Base-by-base conservation (phyloP, 2,113 vertebrate genomes). In the Fukomys damarensis region DNA sequence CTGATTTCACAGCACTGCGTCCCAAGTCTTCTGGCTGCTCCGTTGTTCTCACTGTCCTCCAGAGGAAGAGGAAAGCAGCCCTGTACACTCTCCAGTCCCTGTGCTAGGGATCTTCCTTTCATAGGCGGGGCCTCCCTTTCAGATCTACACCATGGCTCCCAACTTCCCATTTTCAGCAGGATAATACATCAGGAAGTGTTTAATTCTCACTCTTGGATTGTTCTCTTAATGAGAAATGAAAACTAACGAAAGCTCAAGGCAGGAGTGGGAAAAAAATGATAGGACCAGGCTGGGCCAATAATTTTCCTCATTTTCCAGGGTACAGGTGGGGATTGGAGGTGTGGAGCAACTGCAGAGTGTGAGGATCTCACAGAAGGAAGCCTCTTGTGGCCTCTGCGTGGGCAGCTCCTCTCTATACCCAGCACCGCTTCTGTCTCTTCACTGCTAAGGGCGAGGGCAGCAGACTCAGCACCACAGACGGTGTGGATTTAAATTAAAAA, bases 191-290 rank as follows among this genome's bases (percentile, higher is more conserved):
- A 72, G 14, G 30, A 97, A 86, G 94, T 92, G 90, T 97, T 97
- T 96, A 93, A 96, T 94, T 96, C 66, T 88, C 93, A 94, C 93
- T 86, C 65, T 95, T 89, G 82, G 80, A 70, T 84, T 66, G 66
- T 89, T 89, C 43, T 97, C 49, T 92, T 96, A 94, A 96, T 94
- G 93, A 96, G 91, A 95, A 84, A 93, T 20, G 81, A 89, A 96
- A 95, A 82, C 54, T 63, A 93, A 79, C 52, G 84, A 89, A 74
- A 90, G 58, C 43, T 96, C 63, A 72, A 85, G 66, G n/a, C 35
- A 70, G 61, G 84, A 88, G 84, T 61, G 49, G 72, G 38, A 4
- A 66, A 86, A 86, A 86, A 83, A 81, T 76, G 19, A 85, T 76
- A 93, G 59, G 49, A 65, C n/a, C 9, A n/a, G 66, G 52, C 70